phyloP scores from a whole-genome alignment of 2,113 vertebrate species.

The Anhinga rufa region DNA sequence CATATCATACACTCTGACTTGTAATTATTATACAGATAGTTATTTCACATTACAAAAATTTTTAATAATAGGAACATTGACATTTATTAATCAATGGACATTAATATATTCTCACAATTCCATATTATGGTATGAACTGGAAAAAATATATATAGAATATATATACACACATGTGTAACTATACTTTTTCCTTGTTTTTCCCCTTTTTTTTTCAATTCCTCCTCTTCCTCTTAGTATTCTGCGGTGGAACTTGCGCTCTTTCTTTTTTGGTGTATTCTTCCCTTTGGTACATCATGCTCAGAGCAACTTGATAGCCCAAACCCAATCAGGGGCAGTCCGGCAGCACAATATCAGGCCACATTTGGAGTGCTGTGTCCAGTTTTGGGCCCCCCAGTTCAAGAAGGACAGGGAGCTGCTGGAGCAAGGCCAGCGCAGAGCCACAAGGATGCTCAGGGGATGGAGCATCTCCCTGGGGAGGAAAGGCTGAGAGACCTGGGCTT shows the following conservation, averaged over 20 bases:
- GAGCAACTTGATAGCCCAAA: neutral
- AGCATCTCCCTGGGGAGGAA: too few relatives aligned
- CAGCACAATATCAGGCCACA: neutral
- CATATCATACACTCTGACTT: neutral
- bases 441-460: too few relatives aligned
- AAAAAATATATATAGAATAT: neutral
- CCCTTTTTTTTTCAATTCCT: neutral
- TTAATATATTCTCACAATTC: neutral
- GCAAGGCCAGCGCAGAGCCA: too few relatives aligned
- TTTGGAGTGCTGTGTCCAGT: too few relatives aligned
- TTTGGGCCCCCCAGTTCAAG: too few relatives aligned
- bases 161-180: neutral
- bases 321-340: neutral
- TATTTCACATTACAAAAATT: neutral
- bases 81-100: neutral
- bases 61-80: neutral
- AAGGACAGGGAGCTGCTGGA: too few relatives aligned
- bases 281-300: neutral
- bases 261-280: neutral
- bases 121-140: neutral
- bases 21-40: neutral
- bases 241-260: neutral
- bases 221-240: neutral
- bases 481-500: too few relatives aligned
- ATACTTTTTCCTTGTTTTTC: too few relatives aligned